A percentile compares a stretch with the other conserved stretches of the same genome.
Conservation (phyloP, 1,140 invertebrate species). For the Drosophila suzukii region DNA sequence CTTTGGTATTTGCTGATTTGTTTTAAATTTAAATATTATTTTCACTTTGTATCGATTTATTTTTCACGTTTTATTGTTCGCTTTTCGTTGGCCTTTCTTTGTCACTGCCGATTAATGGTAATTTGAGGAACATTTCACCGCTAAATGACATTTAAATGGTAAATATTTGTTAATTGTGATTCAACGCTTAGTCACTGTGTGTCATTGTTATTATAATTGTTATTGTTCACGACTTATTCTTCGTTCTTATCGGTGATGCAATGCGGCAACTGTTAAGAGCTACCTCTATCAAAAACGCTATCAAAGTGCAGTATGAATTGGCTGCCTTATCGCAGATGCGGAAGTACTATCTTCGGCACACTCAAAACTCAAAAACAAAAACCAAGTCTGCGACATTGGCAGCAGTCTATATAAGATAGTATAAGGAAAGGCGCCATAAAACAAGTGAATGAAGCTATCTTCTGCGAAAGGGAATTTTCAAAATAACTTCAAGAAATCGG, state of each 20-base stretch:
- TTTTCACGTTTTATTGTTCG: constrained; percentile 16
- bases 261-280: constrained; percentile 14
- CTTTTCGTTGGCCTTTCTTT: constrained; percentile 15
- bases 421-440: not conserved
- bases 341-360: constrained; percentile 20
- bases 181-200: constrained; percentile 33
- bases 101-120: constrained; percentile 8
- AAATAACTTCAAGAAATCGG: not conserved
- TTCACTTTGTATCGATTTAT: constrained; percentile 6
- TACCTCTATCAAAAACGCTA: constrained; percentile 43
- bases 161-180: constrained; percentile 5
- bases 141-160: constrained; percentile 4
- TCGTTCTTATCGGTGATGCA: constrained; percentile 61
- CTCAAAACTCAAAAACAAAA: constrained; percentile 4
- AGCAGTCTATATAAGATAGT: too few species aligned
- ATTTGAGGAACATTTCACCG: constrained; percentile 50
- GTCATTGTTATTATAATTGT: constrained; percentile 8
- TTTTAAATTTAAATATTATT: constrained; percentile 7
- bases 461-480: too few species aligned
- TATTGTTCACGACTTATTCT: constrained; percentile 17
- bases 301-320: constrained; percentile 44
- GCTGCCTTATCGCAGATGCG: constrained; percentile 26
- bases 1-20: constrained; percentile 23
- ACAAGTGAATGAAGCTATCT: not conserved
- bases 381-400: constrained; percentile 1